These are phyloP conservation scores for Calidris pugnax DNA, from an alignment of 2,113 vertebrate species.

Conservation along the genomic window DNA sequence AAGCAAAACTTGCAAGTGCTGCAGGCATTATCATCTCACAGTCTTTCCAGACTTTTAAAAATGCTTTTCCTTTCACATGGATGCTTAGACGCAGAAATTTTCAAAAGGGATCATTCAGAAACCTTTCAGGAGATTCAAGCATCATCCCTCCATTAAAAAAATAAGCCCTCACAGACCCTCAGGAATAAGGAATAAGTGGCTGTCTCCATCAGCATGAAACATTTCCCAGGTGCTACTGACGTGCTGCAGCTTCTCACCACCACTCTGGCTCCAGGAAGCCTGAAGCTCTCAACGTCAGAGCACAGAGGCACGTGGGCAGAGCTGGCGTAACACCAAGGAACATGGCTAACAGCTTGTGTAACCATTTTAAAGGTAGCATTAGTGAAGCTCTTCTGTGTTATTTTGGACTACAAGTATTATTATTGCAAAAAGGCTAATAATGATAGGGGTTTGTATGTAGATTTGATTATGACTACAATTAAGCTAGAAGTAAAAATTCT, in stretches of 20 bases:
- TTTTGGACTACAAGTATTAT: neutral
- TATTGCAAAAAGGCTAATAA: neutral
- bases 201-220: neutral
- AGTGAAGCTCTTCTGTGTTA: neutral
- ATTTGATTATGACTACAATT: neutral
- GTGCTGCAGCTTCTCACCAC: fast-evolving
- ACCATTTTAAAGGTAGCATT: neutral
- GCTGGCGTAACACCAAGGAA: fast-evolving
- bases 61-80: neutral
- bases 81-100: neutral
- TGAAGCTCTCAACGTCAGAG: neutral
- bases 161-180: neutral
- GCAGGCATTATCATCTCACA: neutral
- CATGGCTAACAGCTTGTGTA: fast-evolving
- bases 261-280: neutral
- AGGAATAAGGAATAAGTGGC: neutral
- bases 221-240: fast-evolving
- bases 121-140: neutral
- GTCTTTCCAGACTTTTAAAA: neutral
- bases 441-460: neutral
- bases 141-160: neutral
- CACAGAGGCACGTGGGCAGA: neutral
- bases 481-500: neutral
- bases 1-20: fast-evolving
- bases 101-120: neutral